Base-by-base conservation (phyloP, 2,888 invertebrate species). In the Agapostemon virescens region DNA sequence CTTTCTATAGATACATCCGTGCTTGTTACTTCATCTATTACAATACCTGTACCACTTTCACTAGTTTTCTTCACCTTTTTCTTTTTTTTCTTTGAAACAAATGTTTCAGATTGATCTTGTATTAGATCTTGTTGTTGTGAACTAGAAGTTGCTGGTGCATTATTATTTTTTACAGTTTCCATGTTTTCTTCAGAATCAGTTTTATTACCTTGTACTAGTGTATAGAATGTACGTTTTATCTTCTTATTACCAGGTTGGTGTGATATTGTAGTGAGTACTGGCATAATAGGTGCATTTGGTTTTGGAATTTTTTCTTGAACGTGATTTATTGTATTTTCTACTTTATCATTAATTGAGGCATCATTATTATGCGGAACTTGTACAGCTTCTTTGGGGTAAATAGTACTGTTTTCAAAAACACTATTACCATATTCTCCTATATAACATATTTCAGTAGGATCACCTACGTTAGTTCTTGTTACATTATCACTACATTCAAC, bases 1-100 rank as follows among this genome's bases (percentile, higher is more conserved):
- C 17, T 30, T 45, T 42, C 55, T 52, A 74, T 20, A 42, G 26
- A 38, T 7, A 23, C 11, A 20, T 67, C 11, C 26, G 36, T 33
- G n/a, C 20, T 33, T 23, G 5, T 49, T 15, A 17, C 9, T 42
- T 33, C 15, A 20, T 36, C 40, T 33, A 69, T 36, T 17, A 4
- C 26, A 40, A 13, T 11, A 36, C 68, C 15, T 40, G 36, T 20
- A 36, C 6, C 49, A 30, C 2, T 23, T 23, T 68, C 63, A 49
- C 49, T 49, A 20, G 42, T 74, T 33, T 83, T 77, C 7, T 13
- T 9, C 30, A 70, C 76, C 17, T 71, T 79, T 5, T 30, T 36
- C 30, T 66, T 82, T 26, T 66, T 77, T 49, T 66, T 68, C 17
- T 73, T 81, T 6, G 52, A 7, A 45, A 0, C 1, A 40, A 0